Evolutionary conservation across 2,113 vertebrate species (phyloP), one percentile per base, ranked within the genome.

Genomic region (Brachirus orientalis): DNA sequence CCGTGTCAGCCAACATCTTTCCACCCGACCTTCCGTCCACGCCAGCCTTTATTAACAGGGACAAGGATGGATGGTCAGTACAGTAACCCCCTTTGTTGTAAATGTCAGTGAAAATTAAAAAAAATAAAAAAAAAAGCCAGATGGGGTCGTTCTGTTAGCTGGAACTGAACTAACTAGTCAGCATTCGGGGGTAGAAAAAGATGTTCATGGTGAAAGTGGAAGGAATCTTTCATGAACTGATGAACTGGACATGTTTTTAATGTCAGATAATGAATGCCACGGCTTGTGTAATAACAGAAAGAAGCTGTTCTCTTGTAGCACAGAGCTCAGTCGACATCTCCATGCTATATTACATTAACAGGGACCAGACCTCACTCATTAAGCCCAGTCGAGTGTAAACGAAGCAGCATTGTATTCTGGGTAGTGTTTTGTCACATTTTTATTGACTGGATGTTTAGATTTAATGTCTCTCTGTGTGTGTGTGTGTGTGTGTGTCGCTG

Each of bases 251-350:
- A 47, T 45, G 38, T 51, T 51, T 19, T 54, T 48, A 8, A 37
- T 48, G 35, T 65, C 61, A 40, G 54, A 54, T 33, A 44, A 40
- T 72, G 46, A 62, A 77, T 61, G 63, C 38, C 37, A 52, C 44
- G 50, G 1, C 33, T 52, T 74, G 48, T 69, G 1, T 52, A 10
- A 46, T 52, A 57, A 17, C 28, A 46, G 28, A 45, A 33, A 37
- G 43, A 54, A 47, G 20, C 1, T n/a, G 1, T 1, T 2, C 10
- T 53, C 54, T 47, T 41, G 48, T 40, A 13, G 1, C 22, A 20
- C 43, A 1, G 7, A 13, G 1, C 22, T 17, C 43, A 1, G 7
- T 38, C 38, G n/a, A 66, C 37, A 11, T 68, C 33, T 41, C 60
- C 64, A 18, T 40, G 69, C 36, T 46, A 47, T 41, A 10, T 19